These are phyloP conservation scores for Actinemys pallida DNA, from an alignment of 2,113 vertebrate species.

Conservation along the genomic window DNA sequence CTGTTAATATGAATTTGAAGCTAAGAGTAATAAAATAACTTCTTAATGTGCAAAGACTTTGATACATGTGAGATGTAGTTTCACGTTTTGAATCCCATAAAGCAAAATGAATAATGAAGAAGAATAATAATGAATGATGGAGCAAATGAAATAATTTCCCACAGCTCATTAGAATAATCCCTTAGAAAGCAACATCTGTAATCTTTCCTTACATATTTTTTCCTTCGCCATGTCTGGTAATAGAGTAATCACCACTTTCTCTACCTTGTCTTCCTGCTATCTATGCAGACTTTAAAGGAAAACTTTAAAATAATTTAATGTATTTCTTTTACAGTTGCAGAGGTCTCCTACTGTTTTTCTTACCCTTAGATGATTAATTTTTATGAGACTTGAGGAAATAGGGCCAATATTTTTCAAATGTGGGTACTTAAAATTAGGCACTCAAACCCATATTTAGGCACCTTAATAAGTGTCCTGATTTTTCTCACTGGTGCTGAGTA, in stretches of 20 bases:
- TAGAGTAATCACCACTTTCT: slow-evolving; percentile 32
- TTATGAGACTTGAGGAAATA: neutral
- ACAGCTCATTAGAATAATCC: slow-evolving; percentile 25
- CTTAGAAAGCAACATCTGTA: slow-evolving; percentile 37
- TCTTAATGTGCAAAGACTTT: neutral
- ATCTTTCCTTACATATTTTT: neutral
- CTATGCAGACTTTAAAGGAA: neutral
- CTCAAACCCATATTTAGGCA: neutral
- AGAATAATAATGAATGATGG: too few relatives aligned
- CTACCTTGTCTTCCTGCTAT: slow-evolving; percentile 20
- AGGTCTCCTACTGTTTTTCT: neutral
- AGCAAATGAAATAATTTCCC: neutral
- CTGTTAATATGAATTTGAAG: neutral
- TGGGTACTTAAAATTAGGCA: neutral
- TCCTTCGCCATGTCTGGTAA: slow-evolving; percentile 48
- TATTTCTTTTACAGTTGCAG: neutral
- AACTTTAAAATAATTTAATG: too few relatives aligned
- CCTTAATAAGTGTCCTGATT: neutral
- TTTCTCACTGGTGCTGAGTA: neutral
- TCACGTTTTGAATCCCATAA: neutral
- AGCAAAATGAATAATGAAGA: neutral
- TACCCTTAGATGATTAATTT: neutral
- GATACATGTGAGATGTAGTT: neutral
- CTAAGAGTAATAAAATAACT: too few relatives aligned
- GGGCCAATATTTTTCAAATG: neutral